Evolutionary conservation across 1,140 invertebrate genomes (phyloP).

Genomic region (Drosophila triauraria): DNA sequence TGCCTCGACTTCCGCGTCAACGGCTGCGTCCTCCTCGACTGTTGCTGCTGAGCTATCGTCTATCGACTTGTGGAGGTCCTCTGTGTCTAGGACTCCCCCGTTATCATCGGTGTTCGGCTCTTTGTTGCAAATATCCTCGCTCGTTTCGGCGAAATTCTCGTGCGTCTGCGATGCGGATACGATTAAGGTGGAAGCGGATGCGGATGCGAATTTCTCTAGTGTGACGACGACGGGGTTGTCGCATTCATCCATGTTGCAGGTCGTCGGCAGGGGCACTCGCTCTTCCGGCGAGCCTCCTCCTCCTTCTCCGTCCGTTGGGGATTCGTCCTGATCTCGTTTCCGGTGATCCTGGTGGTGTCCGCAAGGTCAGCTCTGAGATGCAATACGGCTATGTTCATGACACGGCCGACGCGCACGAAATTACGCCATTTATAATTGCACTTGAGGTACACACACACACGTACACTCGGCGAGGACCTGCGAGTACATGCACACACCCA

Average conservation of each 20-base stretch:
- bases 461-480: slow-evolving; percentile 28
- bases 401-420: slow-evolving; percentile 60
- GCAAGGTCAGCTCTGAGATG: slow-evolving; percentile 27
- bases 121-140: slow-evolving; percentile 32
- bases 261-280: slow-evolving; percentile 67
- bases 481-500: slow-evolving; percentile 35
- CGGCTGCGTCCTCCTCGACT: slow-evolving; percentile 61
- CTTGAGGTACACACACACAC: slow-evolving; percentile 51
- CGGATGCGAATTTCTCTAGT: slow-evolving; percentile 50
- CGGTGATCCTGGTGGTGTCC: slow-evolving; percentile 11
- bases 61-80: slow-evolving; percentile 16
- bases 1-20: slow-evolving; percentile 77
- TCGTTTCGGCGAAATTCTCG: slow-evolving; percentile 54
- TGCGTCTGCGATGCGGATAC: slow-evolving; percentile 41
- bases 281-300: slow-evolving; percentile 55
- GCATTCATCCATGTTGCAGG: slow-evolving; percentile 85
- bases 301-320: slow-evolving; percentile 22
- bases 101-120: slow-evolving; percentile 43
- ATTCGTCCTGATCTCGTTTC: slow-evolving; percentile 46
- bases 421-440: slow-evolving; percentile 82
- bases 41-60: slow-evolving; percentile 29
- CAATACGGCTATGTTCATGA: slow-evolving; percentile 59
- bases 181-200: slow-evolving; percentile 6
- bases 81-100: slow-evolving; percentile 22
- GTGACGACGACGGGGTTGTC: slow-evolving; percentile 84